Evolutionary conservation across 2,888 invertebrate genomes (phyloP).

Genomic region (Aplocera efformata): DNA sequence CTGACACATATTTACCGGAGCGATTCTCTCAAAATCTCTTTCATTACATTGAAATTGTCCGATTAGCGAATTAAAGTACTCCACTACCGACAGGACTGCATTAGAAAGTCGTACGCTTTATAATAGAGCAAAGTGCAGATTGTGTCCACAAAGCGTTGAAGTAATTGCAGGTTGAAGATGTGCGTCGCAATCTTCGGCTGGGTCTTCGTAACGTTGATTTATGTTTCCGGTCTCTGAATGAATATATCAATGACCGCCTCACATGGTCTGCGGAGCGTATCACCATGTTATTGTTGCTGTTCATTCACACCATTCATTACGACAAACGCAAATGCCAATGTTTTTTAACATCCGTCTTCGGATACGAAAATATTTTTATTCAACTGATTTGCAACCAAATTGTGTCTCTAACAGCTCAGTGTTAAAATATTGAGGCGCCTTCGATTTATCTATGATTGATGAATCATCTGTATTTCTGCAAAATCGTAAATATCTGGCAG

Average conservation of each 20-base stretch:
- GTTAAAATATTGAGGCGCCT: too few relatives aligned
- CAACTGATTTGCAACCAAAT: background rate
- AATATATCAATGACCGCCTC: constrained; percentile 66
- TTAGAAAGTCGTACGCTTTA: constrained; percentile 15
- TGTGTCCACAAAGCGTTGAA: constrained; percentile 25
- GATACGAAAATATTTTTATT: constrained; percentile 19
- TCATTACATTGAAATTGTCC: too few relatives aligned
- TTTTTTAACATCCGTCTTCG: constrained; percentile 30
- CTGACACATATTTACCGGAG: constrained; percentile 28
- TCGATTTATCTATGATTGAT: too few relatives aligned
- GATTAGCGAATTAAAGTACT: too few relatives aligned
- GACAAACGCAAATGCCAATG: constrained; percentile 43
- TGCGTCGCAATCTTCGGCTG: constrained; percentile 38
- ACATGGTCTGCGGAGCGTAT: constrained; percentile 47
- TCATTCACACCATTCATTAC: constrained; percentile 55
- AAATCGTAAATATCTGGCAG: too few relatives aligned
- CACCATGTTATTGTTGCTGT: constrained; percentile 47
- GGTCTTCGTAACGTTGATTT: constrained; percentile 63
- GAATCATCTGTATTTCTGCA: too few relatives aligned
- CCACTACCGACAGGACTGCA: background rate
- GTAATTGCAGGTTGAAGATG: constrained; percentile 27
- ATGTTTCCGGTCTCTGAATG: constrained; percentile 72
- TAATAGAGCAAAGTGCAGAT: constrained; percentile 15
- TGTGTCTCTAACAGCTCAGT: too few relatives aligned
- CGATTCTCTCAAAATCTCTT: constrained; percentile 18